These are phyloP conservation scores for Malurus cyaneus DNA, from an alignment of 2,113 vertebrate species.

Conservation along the genomic window DNA sequence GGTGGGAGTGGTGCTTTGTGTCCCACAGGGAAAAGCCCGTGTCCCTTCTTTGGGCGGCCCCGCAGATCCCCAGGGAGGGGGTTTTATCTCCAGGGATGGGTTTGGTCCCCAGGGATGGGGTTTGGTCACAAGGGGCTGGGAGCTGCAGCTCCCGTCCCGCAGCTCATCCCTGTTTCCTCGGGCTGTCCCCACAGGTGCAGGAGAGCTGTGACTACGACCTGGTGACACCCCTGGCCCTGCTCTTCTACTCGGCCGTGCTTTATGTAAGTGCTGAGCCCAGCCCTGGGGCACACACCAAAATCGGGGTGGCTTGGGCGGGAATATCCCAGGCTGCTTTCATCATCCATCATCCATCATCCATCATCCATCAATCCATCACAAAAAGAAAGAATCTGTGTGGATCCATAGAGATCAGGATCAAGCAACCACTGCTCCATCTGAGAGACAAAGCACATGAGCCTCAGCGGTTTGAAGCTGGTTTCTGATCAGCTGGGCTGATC, in stretches of 20 bases:
- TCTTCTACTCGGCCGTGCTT: slow-evolving; percentile 90
- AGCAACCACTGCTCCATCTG: neutral
- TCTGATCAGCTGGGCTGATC: neutral
- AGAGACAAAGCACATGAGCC: neutral
- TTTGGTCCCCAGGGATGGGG: neutral
- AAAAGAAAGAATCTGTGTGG: fast-evolving
- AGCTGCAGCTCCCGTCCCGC: fast-evolving
- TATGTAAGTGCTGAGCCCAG: slow-evolving; percentile 75
- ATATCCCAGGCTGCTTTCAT: neutral
- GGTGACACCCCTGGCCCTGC: slow-evolving; percentile 86
- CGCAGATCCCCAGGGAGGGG: neutral
- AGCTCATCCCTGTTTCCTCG: neutral
- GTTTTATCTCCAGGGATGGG: neutral
- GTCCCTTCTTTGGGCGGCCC: neutral
- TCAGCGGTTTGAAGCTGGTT: neutral
- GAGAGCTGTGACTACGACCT: slow-evolving; percentile 90
- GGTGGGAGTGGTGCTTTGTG: neutral
- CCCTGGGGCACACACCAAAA: fast-evolving
- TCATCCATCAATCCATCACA: neutral
- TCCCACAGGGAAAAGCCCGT: neutral
- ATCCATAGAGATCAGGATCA: neutral
- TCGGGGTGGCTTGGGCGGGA: fast-evolving
- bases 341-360: neutral
- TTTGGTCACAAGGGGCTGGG: too few relatives aligned
- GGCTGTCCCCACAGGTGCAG: slow-evolving; percentile 79